Conservation (phyloP, 2,888 invertebrate species). For the Rotaria macrura region DNA sequence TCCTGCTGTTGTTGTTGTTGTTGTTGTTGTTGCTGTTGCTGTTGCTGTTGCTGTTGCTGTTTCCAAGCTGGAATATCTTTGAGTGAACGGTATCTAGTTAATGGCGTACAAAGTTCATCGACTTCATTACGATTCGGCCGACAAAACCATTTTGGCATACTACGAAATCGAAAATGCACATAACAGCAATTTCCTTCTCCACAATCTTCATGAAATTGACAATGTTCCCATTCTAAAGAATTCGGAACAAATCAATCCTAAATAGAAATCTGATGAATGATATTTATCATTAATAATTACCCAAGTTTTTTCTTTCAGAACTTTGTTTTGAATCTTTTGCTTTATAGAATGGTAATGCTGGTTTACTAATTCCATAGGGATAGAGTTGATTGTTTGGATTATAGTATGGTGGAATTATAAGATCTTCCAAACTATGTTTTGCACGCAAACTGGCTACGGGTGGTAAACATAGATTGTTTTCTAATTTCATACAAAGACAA, state of each 20-base stretch:
- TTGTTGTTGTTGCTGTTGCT: background rate
- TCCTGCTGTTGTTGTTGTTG: too few relatives aligned
- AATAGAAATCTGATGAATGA: background rate
- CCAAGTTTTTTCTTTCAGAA: background rate
- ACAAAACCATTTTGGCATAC: background rate
- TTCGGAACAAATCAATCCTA: background rate
- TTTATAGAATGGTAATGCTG: background rate
- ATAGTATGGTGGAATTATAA: background rate
- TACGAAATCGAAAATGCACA: constrained; percentile 20
- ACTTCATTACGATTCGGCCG: background rate
- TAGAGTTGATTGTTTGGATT: background rate
- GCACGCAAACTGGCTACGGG: background rate
- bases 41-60: background rate
- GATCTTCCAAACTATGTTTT: background rate
- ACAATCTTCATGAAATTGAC: constrained; percentile 20
- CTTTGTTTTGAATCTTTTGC: background rate
- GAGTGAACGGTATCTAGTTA: background rate
- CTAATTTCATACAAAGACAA: background rate
- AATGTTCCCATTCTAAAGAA: constrained; percentile 6
- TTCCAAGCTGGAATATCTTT: background rate
- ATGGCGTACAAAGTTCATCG: background rate
- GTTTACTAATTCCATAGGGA: background rate
- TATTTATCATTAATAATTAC: background rate
- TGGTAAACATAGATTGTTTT: background rate
- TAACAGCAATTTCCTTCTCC: constrained; percentile 2